Conservation (phyloP, 2,888 invertebrate species). For the Ellobium chinense region DNA sequence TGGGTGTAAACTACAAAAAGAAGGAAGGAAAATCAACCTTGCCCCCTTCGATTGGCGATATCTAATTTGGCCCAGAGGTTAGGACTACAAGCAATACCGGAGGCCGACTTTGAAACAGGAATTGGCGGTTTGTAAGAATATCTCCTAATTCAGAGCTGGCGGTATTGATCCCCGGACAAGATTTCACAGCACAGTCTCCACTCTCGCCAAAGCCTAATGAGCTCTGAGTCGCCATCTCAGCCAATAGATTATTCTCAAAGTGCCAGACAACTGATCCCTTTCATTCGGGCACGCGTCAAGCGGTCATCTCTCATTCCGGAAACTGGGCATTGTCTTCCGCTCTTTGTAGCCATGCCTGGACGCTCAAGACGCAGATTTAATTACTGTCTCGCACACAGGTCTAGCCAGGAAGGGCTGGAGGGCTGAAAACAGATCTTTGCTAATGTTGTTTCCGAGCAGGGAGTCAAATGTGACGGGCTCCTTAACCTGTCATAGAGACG, state of each 20-base stretch:
- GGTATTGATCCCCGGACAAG: neutral
- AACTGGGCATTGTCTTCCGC: neutral
- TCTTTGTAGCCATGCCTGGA: neutral
- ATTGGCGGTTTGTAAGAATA: neutral
- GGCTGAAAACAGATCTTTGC: too few relatives aligned
- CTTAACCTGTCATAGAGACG: too few relatives aligned
- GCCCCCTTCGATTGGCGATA: neutral
- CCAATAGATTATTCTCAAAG: neutral
- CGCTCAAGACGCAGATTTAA: neutral
- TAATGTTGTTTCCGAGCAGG: too few relatives aligned
- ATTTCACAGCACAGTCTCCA: neutral
- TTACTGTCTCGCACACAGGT: neutral
- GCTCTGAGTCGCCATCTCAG: neutral
- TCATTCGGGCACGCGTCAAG: neutral
- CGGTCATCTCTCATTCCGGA: neutral
- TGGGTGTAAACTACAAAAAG: neutral
- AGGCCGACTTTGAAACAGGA: neutral
- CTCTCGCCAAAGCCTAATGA: conserved; percentile 10
- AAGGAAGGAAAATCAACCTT: neutral
- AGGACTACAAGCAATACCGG: too few relatives aligned
- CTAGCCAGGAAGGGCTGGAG: too few relatives aligned
- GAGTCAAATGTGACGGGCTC: too few relatives aligned
- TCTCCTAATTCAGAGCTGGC: neutral
- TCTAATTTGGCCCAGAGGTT: neutral
- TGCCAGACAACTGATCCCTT: neutral